These are phyloP conservation scores for Psittacara wagleri DNA, from an alignment of 2,113 vertebrate species.

Conservation along the genomic window DNA sequence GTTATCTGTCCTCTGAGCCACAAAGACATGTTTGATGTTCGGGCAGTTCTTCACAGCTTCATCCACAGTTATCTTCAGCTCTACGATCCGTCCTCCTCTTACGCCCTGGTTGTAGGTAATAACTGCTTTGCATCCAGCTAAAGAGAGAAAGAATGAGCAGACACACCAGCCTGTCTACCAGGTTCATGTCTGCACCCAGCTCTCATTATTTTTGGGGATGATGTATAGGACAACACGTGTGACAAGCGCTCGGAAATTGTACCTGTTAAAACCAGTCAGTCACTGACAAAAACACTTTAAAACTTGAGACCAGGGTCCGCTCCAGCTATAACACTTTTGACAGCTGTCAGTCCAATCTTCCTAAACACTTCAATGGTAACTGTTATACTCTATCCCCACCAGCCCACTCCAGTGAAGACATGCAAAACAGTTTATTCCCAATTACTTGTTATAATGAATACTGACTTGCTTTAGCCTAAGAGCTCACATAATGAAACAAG, in stretches of 20 bases:
- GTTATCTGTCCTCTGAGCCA: constrained; percentile 84
- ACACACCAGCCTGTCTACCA: neutral
- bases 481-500: neutral
- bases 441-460: neutral
- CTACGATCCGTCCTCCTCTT: constrained; percentile 79
- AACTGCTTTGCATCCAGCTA: constrained; percentile 88
- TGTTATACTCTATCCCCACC: neutral
- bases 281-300: neutral
- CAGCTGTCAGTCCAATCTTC: neutral
- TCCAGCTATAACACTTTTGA: neutral
- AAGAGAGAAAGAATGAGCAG: constrained; percentile 26
- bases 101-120: constrained; percentile 89
- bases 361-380: neutral
- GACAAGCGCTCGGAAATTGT: neutral
- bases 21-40: constrained; percentile 80
- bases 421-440: neutral
- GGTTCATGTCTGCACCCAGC: neutral
- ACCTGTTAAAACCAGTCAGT: neutral
- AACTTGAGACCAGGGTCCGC: neutral
- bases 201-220: neutral
- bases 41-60: constrained; percentile 84
- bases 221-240: neutral
- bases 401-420: neutral
- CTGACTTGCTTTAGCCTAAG: neutral
- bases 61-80: constrained; percentile 86